A percentile compares a stretch with the other conserved stretches of the same genome.
Evolutionary conservation across 1,140 invertebrate species (phyloP).

Genomic region (Trypoxylus dichotomus): DNA sequence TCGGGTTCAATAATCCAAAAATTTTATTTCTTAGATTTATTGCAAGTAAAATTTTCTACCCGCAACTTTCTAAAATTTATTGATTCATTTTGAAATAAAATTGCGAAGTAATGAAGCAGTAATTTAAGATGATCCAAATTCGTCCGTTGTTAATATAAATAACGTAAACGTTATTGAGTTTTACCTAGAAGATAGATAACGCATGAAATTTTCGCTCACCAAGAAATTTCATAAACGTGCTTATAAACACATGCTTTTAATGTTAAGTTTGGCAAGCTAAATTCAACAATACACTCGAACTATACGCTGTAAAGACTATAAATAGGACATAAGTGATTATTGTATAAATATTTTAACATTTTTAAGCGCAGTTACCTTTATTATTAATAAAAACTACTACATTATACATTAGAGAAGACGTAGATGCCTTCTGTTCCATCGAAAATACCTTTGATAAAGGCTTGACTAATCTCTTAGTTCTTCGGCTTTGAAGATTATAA

Average conservation of each 20-base stretch:
- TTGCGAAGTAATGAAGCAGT: too few species aligned
- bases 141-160: not conserved
- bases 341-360: constrained; percentile 8
- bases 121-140: too few species aligned
- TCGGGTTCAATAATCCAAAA: too few species aligned
- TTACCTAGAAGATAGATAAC: not conserved
- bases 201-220: not conserved
- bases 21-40: too few species aligned
- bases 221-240: not conserved
- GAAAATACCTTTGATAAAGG: not conserved
- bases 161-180: not conserved
- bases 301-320: not conserved
- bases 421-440: not conserved
- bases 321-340: constrained; percentile 3
- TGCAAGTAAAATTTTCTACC: too few species aligned
- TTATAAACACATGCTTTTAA: constrained; percentile 15
- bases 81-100: too few species aligned
- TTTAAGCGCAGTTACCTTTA: not conserved
- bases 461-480: not conserved
- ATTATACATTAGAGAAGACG: not conserved
- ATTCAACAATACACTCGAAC: constrained; percentile 6
- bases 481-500: too few species aligned
- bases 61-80: too few species aligned
- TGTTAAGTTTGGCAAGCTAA: constrained; percentile 11
- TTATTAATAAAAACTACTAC: not conserved